A percentile compares a stretch with the other conserved stretches of the same genome.
phyloP scores from a whole-genome alignment of 2,888 invertebrate genomes.

The Branchipolynoe longqiensis region DNA sequence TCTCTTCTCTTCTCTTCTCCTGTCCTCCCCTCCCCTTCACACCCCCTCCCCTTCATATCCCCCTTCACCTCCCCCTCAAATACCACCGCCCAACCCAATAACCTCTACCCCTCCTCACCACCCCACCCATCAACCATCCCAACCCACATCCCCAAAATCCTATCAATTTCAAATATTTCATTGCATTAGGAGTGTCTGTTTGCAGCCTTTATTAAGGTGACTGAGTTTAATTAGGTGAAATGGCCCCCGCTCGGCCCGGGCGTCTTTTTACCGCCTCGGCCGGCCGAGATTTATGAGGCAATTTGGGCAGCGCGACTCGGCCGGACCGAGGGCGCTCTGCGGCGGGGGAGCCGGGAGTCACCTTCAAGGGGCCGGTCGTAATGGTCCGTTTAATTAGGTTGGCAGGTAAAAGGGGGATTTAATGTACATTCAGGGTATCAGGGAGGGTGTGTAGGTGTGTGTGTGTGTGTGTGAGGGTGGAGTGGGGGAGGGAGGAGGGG shows the following conservation, averaged over 20 bases:
- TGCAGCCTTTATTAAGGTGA: constrained; percentile 32
- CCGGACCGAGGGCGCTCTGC: neutral
- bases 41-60: too few species aligned
- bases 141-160: constrained; percentile 30
- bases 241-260: constrained; percentile 1
- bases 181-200: constrained; percentile 36
- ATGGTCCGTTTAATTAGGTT: constrained; percentile 53
- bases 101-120: too few species aligned
- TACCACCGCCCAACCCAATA: too few species aligned
- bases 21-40: too few species aligned
- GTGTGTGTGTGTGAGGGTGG: neutral
- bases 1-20: too few species aligned
- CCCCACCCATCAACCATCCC: too few species aligned
- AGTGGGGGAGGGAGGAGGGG: neutral
- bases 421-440: constrained; percentile 48
- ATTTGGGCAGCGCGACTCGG: constrained; percentile 3
- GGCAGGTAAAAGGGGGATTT: constrained; percentile 51
- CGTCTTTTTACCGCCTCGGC: constrained; percentile 43
- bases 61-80: too few species aligned
- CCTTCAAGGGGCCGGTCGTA: constrained; percentile 44
- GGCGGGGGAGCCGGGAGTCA: constrained; percentile 22
- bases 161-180: constrained; percentile 53
- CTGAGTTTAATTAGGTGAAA: constrained; percentile 32
- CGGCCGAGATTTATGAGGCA: constrained; percentile 35
- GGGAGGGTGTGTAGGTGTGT: too few species aligned